Evolutionary conservation across 1,140 invertebrate genomes (phyloP), one percentile per base, ranked within the genome.

Genomic region (Scaptomyza hsui): DNA sequence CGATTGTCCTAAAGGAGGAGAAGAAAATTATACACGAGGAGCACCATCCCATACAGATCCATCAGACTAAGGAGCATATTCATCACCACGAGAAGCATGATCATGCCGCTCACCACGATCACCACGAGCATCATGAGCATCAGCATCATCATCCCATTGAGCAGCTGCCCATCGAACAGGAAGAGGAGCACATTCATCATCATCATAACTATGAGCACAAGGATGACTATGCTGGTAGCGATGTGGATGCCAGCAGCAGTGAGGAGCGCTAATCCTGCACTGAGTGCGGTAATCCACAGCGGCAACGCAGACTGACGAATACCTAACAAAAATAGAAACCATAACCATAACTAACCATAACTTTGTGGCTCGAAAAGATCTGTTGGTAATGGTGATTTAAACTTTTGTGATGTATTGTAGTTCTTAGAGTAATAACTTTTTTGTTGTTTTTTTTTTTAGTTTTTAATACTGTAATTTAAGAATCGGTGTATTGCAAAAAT

Each of bases 1-100:
- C 90, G 5, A 81, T 90, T 59, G 83, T 91, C 12, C 77, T 90
- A 12, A 91, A 91, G 59, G 90, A 91, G 78, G 89, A 91, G 51
- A 89, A 90, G 57, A 90, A 90, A 48, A 79, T 91, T 1, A 90
- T 90, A 12, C 86, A 89, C 37, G 79, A 90, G 44, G 89, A 90
- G 48, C 78, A 91, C 64, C 75, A 75, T 26, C 88, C 90, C 49
- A 88, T 91, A 24, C 75, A 88, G 59, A 89, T 88, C 21, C 83
- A 88, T 42, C 85, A 83, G 53, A 88, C 82, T 16, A 88, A 91
- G 48, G 89, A 91, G 63, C 89, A 91, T 32, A 70, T 90, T 4
- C 90, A 91, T 73, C 90, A 91, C 52, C 90, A 90, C 49, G 75
- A 89, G 26, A 77, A 89, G 9, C 79, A 89, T 48, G 83, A 89